A percentile compares a stretch with the other conserved stretches of the same genome.
phyloP scores from a whole-genome alignment of 1,140 invertebrate species.

The Chelonus insularis region DNA sequence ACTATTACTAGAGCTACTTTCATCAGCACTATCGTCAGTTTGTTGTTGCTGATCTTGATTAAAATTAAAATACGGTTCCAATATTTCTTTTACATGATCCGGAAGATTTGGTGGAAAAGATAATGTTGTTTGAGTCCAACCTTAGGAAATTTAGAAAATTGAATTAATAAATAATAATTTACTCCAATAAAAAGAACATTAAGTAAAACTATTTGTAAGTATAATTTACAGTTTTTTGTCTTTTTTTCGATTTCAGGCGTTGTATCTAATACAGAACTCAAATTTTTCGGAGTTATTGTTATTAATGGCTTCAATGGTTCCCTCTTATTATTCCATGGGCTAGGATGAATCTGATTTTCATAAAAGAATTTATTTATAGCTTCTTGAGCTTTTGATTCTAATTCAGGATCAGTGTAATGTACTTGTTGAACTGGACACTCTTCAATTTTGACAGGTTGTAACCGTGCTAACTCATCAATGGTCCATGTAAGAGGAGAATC shows the following conservation, averaged over 20 bases:
- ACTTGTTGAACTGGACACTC: conserved; percentile 59
- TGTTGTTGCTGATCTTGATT: conserved; percentile 55
- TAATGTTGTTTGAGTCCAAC: conserved; percentile 64
- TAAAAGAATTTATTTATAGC: conserved; percentile 62
- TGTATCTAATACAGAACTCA: conserved; percentile 22
- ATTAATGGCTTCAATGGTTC: conserved; percentile 28
- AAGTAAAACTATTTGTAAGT: not conserved
- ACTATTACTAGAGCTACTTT: conserved; percentile 47
- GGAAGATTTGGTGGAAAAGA: conserved; percentile 64
- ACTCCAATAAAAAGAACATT: not conserved
- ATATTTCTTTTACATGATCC: conserved; percentile 62
- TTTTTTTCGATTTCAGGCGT: conserved; percentile 26
- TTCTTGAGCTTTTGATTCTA: conserved; percentile 59
- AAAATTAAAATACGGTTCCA: conserved; percentile 66
- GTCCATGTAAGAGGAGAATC: conserved; percentile 62
- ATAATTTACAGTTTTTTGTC: conserved; percentile 12
- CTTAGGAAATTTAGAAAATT: conserved; percentile 39
- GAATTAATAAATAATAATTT: conserved; percentile 4
- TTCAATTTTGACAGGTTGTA: conserved; percentile 62
- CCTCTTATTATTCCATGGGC: conserved; percentile 50
- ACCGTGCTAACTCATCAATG: conserved; percentile 60
- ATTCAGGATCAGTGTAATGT: conserved; percentile 57
- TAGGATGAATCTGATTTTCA: conserved; percentile 60
- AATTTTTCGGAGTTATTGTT: conserved; percentile 30
- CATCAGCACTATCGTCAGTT: conserved; percentile 40